Evolutionary conservation across 1,140 invertebrate genomes (phyloP).

Genomic region (Anastrepha obliqua): DNA sequence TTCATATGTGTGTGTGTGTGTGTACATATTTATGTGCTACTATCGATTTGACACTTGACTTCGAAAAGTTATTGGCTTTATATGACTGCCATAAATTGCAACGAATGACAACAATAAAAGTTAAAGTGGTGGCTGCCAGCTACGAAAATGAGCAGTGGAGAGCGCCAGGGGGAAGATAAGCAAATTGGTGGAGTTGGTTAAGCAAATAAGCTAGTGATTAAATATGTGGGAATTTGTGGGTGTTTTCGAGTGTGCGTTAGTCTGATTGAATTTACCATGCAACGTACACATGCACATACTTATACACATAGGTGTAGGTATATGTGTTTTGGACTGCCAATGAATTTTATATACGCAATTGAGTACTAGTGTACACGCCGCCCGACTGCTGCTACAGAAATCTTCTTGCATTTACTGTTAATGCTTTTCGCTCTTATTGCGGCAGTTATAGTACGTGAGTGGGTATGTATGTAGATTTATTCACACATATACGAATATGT

Average conservation of each 20-base stretch:
- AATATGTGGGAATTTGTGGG: slow-evolving; percentile 35
- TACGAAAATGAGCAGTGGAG: neutral
- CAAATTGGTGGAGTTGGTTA: neutral
- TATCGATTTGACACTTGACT: slow-evolving; percentile 40
- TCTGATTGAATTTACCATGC: slow-evolving; percentile 2
- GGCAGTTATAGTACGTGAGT: neutral
- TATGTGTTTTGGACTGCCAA: neutral
- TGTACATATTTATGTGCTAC: neutral
- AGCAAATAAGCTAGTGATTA: slow-evolving; percentile 30
- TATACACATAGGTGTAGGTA: neutral
- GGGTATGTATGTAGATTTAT: neutral
- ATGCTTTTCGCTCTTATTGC: neutral
- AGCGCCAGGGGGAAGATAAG: neutral
- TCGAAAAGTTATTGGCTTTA: slow-evolving; percentile 8
- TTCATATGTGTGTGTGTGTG: neutral
- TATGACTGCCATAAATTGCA: slow-evolving; percentile 29
- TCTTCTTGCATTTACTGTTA: neutral
- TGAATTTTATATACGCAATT: slow-evolving; percentile 49
- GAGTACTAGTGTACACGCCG: slow-evolving; percentile 27
- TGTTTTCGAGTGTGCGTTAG: neutral
- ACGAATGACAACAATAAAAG: slow-evolving; percentile 31
- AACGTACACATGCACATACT: neutral
- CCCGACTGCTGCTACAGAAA: neutral
- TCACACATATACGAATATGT: neutral
- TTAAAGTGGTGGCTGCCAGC: neutral